Conservation (phyloP, 2,797 vertebrate genomes). For the Loriculus beryllinus region DNA sequence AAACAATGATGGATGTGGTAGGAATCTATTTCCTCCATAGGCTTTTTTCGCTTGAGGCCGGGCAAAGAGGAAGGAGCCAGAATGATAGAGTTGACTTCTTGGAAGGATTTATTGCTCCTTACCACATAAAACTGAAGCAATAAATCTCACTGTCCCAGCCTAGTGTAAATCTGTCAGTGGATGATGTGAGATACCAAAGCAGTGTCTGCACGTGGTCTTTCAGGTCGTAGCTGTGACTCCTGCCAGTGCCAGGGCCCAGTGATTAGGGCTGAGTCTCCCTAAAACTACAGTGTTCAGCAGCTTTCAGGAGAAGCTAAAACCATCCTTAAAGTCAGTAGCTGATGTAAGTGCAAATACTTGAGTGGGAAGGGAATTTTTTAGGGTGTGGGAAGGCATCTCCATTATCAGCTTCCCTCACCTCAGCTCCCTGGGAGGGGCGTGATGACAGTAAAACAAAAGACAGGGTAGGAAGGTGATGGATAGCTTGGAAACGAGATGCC, state of each 20-base stretch:
- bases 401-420: neutral
- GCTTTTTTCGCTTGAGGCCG: neutral
- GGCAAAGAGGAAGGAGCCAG: neutral
- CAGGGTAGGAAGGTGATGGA: neutral
- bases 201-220: neutral
- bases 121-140: neutral
- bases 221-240: neutral
- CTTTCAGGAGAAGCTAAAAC: neutral
- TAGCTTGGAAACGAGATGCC: rapidly evolving
- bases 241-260: rapidly evolving
- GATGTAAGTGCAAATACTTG: neutral
- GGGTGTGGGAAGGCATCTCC: neutral
- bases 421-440: rapidly evolving
- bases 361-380: conserved; percentile 31
- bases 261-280: neutral
- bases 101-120: neutral
- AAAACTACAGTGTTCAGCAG: neutral
- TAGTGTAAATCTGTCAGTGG: neutral
- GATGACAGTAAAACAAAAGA: rapidly evolving
- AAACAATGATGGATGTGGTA: neutral
- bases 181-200: neutral
- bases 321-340: neutral
- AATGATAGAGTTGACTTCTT: neutral
- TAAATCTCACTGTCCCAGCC: neutral
- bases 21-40: neutral